Evolutionary conservation across 2,888 invertebrate genomes (phyloP).

Genomic region (Hemithea aestivaria): DNA sequence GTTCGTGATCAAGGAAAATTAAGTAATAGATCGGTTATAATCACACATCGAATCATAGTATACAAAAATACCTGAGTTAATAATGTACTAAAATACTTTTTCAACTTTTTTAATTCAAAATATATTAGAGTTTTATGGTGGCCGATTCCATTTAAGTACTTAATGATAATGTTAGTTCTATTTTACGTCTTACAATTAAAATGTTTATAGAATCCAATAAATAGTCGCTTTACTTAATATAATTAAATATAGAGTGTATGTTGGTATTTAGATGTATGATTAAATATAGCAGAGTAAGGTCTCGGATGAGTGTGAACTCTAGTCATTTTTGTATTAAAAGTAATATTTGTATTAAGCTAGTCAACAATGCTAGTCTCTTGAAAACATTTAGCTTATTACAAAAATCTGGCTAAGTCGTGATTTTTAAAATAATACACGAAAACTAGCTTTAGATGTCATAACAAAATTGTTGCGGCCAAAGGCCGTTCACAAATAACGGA

Average conservation of each 20-base stretch:
- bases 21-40: neutral
- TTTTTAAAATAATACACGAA: too few relatives aligned
- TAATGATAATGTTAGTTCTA: constrained; percentile 1
- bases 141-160: too few relatives aligned
- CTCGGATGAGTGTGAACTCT: constrained; percentile 62
- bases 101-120: too few relatives aligned
- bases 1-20: constrained; percentile 14
- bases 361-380: constrained; percentile 20
- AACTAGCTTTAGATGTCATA: neutral
- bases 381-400: too few relatives aligned
- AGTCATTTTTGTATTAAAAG: constrained; percentile 55
- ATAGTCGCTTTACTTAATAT: constrained; percentile 48
- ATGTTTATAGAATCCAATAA: constrained; percentile 52
- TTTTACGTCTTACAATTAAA: constrained; percentile 24
- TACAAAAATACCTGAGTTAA: neutral
- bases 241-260: constrained; percentile 11
- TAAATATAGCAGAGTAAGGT: constrained; percentile 1
- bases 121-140: too few relatives aligned
- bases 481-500: constrained; percentile 11
- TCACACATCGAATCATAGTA: constrained; percentile 14
- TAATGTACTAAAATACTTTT: too few relatives aligned
- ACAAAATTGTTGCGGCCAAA: constrained; percentile 6
- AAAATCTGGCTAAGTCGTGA: too few relatives aligned
- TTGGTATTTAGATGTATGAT: neutral
- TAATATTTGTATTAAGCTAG: constrained; percentile 36